Evolutionary conservation across 2,113 vertebrate species (phyloP).

Genomic region (Semicossyphus pulcher): DNA sequence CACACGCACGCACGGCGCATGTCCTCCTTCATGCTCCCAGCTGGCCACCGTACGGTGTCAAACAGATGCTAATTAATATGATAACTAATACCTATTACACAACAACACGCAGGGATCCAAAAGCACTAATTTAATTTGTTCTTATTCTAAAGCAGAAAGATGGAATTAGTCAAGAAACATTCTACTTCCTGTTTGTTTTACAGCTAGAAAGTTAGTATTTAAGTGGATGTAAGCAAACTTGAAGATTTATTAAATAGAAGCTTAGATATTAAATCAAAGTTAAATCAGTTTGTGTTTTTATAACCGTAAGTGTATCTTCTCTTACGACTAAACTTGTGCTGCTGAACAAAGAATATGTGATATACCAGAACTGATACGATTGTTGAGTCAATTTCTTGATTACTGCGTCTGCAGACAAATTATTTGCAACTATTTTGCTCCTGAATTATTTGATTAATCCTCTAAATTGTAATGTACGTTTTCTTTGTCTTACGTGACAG

Average conservation of each 20-base stretch:
- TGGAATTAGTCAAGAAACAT: constrained; percentile 37
- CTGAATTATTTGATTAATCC: background rate
- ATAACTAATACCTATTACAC: constrained; percentile 98
- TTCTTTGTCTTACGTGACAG: background rate
- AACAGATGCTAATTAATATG: constrained; percentile 99
- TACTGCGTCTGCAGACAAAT: no score
- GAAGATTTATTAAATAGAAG: background rate
- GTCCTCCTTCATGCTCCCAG: constrained; percentile 88
- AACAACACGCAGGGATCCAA: constrained; percentile 88
- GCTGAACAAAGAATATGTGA: no score
- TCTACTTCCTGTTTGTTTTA: constrained; percentile 8
- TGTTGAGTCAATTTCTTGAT: no score
- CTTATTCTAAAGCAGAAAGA: constrained; percentile 55
- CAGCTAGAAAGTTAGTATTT: background rate
- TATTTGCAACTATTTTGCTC: no score
- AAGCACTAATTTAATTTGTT: constrained; percentile 63
- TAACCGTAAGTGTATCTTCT: no score
- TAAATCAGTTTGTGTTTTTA: no score
- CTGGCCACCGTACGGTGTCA: constrained; percentile 95
- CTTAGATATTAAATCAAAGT: background rate
- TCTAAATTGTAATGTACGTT: background rate
- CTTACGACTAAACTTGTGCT: no score
- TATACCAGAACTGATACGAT: no score
- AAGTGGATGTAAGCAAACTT: background rate
- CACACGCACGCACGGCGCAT: constrained; percentile 54